Base-by-base conservation (phyloP, 2,888 invertebrate genomes). In the Diadegma fenestrale region DNA sequence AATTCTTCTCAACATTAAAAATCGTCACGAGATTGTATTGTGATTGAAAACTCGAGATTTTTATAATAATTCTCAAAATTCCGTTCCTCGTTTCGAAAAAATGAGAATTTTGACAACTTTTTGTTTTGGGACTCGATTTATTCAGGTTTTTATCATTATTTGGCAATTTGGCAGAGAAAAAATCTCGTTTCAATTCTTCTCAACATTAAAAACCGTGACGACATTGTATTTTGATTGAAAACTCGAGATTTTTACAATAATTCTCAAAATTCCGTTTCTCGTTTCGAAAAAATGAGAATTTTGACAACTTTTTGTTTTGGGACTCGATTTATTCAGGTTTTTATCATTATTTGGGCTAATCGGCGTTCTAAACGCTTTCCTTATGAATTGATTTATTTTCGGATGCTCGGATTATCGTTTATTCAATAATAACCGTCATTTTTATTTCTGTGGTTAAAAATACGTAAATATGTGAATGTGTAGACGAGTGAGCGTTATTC, bases 361-460 rank as follows among this genome's bases (percentile, higher is more conserved):
- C 14, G 12, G 17, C n/a, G 48, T 30, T 33, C 19, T 71, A 14
- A 33, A 22, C 26, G 66, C 54, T 66, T 76, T 22, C 58, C n/a
- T 58, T 54, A 51, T 6, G 54, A 37, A 69, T 37, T 8, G 30
- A 58, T 61, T 63, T 84, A 80, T 84, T 84, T 80, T 22, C 26
- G 45, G 79, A 76, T 75, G 43, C 68, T 61, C 12, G 51, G 12
- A 75, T 63, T 61, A 75, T 69, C 69, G 68, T 33, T 48, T 37
- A 41, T 37, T 68, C 41, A 12, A 22, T 69, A 63, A 75, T 75
- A 79, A 69, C 43, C 54, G 54, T 77, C 37, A 72, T 72, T 51
- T 33, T 14, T 37, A 69, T 72, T 78, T 78, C 33, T 73, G 72
- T 78, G 78, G 68, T 68, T 8, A 26, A 69, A 76, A 61, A n/a